These are phyloP conservation scores for Tricholauxania praeusta DNA, from an alignment of 2,888 invertebrate species.

Conservation along the genomic window DNA sequence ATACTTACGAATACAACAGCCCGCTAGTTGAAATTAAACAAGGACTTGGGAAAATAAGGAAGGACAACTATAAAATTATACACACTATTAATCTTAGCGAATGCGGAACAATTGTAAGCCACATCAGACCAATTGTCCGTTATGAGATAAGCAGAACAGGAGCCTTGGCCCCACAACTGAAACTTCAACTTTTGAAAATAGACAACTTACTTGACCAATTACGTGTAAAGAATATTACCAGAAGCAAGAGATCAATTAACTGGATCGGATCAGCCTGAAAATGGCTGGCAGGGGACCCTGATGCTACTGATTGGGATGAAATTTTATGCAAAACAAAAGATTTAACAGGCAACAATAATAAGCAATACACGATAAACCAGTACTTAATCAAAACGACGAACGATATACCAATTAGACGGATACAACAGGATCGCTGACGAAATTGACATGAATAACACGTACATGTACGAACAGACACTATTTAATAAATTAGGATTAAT, in stretches of 20 bases:
- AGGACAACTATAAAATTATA: conserved; percentile 43
- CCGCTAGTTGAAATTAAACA: conserved; percentile 38
- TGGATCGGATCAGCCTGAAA: no score
- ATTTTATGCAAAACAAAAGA: conserved; percentile 4
- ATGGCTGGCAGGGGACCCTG: no score
- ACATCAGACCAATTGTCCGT: conserved; percentile 3
- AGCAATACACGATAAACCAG: conserved; percentile 20
- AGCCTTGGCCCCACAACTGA: conserved; percentile 28
- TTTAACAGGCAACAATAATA: conserved; percentile 19
- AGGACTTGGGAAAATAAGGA: conserved; percentile 37
- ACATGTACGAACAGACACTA: conserved; percentile 13
- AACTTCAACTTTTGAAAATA: conserved; percentile 36
- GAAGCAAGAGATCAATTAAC: conserved; percentile 24
- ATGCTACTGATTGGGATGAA: background rate
- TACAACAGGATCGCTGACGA: conserved; percentile 19
- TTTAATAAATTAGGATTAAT: conserved; percentile 22
- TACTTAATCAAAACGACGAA: conserved; percentile 24
- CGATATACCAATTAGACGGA: conserved; percentile 1
- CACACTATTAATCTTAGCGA: conserved; percentile 45
- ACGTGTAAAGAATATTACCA: conserved; percentile 21
- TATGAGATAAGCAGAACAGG: conserved; percentile 12
- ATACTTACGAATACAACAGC: conserved; percentile 39
- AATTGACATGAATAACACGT: conserved; percentile 6
- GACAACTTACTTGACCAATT: conserved; percentile 34
- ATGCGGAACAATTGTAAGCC: conserved; percentile 27